These are phyloP conservation scores for Euplagia quadripunctaria DNA, from an alignment of 2,888 invertebrate species.

Conservation along the genomic window DNA sequence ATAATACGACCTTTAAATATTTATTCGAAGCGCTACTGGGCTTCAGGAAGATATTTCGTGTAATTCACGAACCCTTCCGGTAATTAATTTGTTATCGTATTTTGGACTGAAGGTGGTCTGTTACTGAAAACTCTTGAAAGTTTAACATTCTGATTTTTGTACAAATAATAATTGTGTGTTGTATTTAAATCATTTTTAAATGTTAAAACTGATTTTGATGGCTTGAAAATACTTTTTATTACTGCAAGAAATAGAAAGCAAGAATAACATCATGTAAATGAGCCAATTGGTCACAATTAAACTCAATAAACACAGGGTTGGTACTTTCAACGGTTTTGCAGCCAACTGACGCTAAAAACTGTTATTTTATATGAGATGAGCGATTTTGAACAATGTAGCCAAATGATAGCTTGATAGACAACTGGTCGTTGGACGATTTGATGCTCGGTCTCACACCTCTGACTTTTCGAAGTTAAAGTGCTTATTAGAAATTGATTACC, in stretches of 20 bases:
- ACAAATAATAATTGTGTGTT: neutral
- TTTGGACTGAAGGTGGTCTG: neutral
- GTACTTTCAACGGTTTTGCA: too few relatives aligned
- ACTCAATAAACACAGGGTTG: too few relatives aligned
- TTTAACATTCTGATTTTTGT: neutral
- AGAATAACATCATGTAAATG: too few relatives aligned
- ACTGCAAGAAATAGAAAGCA: too few relatives aligned
- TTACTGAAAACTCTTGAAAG: neutral
- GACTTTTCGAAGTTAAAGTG: neutral
- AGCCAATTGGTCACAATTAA: too few relatives aligned
- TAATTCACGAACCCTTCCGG: slow-evolving; percentile 44
- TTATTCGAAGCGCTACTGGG: slow-evolving; percentile 47
- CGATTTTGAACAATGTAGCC: too few relatives aligned
- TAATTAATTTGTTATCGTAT: slow-evolving; percentile 39
- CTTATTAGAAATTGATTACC: neutral
- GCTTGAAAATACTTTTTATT: too few relatives aligned
- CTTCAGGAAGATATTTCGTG: slow-evolving; percentile 41
- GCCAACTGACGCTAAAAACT: too few relatives aligned
- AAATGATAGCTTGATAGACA: too few relatives aligned
- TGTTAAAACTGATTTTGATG: too few relatives aligned
- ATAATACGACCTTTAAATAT: slow-evolving; percentile 50
- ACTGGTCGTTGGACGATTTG: neutral
- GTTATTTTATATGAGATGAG: too few relatives aligned
- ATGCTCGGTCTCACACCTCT: neutral
- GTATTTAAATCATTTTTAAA: neutral